Conservation (phyloP, 2,113 vertebrate genomes). For the Antechinus flavipes region DNA sequence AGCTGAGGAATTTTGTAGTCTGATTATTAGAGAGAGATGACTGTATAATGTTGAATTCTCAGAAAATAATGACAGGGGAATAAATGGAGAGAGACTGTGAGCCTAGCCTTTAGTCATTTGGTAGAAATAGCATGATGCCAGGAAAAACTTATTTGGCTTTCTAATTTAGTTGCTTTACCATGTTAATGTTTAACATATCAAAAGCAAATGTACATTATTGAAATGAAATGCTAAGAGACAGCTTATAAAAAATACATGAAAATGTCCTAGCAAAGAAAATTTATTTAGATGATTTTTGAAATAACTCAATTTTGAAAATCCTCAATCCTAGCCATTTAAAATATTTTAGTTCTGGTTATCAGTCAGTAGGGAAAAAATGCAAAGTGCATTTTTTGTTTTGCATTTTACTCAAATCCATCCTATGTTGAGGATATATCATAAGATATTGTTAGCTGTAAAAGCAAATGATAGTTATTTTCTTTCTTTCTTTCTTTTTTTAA, state of each 20-base stretch:
- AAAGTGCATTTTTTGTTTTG: conserved; percentile 12
- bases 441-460: conserved; percentile 21
- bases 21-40: neutral
- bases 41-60: neutral
- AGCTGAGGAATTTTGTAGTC: neutral
- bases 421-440: conserved; percentile 47
- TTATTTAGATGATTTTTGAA: conserved; percentile 49
- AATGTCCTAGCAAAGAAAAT: conserved; percentile 33
- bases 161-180: conserved; percentile 36
- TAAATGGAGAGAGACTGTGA: neutral
- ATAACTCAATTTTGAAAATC: neutral
- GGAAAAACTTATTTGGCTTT: conserved; percentile 20
- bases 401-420: neutral
- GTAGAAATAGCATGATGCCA: neutral
- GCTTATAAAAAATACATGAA: conserved; percentile 34
- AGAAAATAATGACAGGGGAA: neutral
- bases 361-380: conserved; percentile 25
- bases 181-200: conserved; percentile 27
- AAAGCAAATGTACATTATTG: conserved; percentile 52
- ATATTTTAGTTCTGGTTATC: neutral
- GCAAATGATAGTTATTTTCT: conserved; percentile 55
- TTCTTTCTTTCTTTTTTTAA: conserved; percentile 53
- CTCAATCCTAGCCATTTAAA: neutral
- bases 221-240: conserved; percentile 45
- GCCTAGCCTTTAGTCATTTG: neutral